Base-by-base conservation (phyloP, 2,888 invertebrate species). In the Volucella bombylans region DNA sequence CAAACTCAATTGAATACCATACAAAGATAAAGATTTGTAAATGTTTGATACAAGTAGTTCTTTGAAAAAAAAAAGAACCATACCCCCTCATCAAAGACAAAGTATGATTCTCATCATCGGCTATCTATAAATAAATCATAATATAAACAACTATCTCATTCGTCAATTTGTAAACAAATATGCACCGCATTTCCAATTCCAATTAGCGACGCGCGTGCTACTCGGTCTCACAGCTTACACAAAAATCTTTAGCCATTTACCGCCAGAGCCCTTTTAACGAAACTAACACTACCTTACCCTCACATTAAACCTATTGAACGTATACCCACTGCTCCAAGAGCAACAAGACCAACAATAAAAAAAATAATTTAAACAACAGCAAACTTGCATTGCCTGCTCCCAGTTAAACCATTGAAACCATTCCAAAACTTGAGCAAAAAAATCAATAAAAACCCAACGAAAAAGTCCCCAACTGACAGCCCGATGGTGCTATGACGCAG, bases 391-490 rank as follows among this genome's bases (percentile, higher is more conserved):
- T 52, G 50, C 65, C 64, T 62, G 61, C 54, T 45, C 43, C 39
- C 69, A n/a, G 55, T 39, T 38, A 68, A 69, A 76, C 57, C 15
- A 61, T 49, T 47, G 31, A 68, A 69, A 76, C 57, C 15, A 61
- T 49, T 47, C 15, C 31, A 45, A 43, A 14, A 47, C 15, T 6
- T 15, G 31, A 73, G 23, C 18, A 61, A 76, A 76, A 73, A 77
- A 85, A 85, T 85, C 85, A 85, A 85, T 85, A 85, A 81, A 85
- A 85, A 85, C 85, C 67, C 59, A 72, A 85, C 85, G 85, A 85
- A 81, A 23, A 81, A 67, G 18, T 76, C 71, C 80, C 81, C 67
- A 81, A 76, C 77, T 85, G 85, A 85, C 85, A 85, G 81, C 81
- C 72, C 81, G 39, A 80, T 61, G 67, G 80, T 55, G 76, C 76